Evolutionary conservation across 1,140 invertebrate genomes (phyloP), one percentile per base, ranked within the genome.

Genomic region (Drosophila novamexicana): DNA sequence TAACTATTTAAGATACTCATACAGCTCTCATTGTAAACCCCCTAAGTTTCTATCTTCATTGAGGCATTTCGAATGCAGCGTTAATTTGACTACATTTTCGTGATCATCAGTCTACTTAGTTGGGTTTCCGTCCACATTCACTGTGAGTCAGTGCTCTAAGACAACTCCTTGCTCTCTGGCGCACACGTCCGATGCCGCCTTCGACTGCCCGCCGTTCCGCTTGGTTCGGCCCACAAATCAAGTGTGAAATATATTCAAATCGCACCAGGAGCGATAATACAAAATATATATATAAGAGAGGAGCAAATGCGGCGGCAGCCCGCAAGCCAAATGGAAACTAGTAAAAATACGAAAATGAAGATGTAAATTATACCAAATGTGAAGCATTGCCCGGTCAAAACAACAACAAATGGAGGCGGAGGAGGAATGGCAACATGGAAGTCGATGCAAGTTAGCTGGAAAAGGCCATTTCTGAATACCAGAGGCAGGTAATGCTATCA

Each of bases 401-500:
- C 53, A 72, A 42, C 68, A 59, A 45, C 22, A 32, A 67, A 6
- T 14, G 40, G 36, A 36, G 34, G 9, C 10, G 52, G 7, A 39
- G 53, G 2, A 80, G 74, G 54, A 50, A 52, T 54, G 45, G 36
- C 34, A 40, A 69, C 63, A 75, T 74, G 62, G 68, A 54, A 66
- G 74, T 54, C 54, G 63, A 67, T 47, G 53, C 57, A 62, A 68
- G 42, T 65, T 40, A 47, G 54, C 69, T 36, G 22, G 64, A 63
- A 37, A 39, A 62, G 76, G 67, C 77, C 81, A 75, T 79, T 80
- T 70, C 77, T 68, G 82, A 91, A 91, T 77, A 91, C 83, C 89
- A 89, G 89, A 79, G 89, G 89, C 89, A 91, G 89, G 89, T 89
- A 89, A 89, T 89, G 80, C 80, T 69, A 91, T 91, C 89, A 91